A percentile compares a stretch with the other conserved stretches of the same genome.
phyloP scores from a whole-genome alignment of 1,140 invertebrate species.

The Pinna nobilis region DNA sequence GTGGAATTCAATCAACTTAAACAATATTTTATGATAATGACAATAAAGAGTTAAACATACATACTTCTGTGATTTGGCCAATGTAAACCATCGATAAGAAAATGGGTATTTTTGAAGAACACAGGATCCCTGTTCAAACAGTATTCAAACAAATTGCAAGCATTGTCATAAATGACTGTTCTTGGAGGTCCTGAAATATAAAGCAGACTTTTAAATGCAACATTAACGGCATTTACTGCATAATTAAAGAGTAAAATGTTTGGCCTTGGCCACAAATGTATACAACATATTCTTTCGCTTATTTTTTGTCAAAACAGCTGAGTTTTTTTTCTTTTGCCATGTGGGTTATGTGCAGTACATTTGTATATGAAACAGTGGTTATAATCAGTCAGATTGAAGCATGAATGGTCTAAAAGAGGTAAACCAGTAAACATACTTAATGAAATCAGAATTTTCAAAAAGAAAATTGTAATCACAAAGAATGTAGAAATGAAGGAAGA shows the following conservation, averaged over 20 bases:
- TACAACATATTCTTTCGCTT: not conserved
- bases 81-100: conserved; percentile 33
- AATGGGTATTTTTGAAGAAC: conserved; percentile 31
- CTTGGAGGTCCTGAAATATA: conserved; percentile 27
- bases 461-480: too few relatives aligned
- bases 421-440: too few relatives aligned
- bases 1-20: too few relatives aligned
- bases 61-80: conserved; percentile 41
- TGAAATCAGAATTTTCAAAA: too few relatives aligned
- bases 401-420: too few relatives aligned
- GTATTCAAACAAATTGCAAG: conserved; percentile 36
- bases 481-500: not conserved
- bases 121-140: conserved; percentile 37
- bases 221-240: not conserved
- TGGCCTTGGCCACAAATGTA: not conserved
- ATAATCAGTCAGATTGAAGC: too few relatives aligned
- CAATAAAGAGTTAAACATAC: not conserved
- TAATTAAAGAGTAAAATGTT: not conserved
- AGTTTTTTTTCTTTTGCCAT: conserved; percentile 2
- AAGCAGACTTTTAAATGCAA: conserved; percentile 1
- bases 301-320: not conserved
- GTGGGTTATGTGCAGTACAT: conserved; percentile 6
- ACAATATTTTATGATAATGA: too few relatives aligned
- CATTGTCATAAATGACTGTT: conserved; percentile 44
- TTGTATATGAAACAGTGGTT: not conserved